These are phyloP conservation scores for Plodia interpunctella DNA, from an alignment of 1,140 invertebrate species.

Conservation along the genomic window DNA sequence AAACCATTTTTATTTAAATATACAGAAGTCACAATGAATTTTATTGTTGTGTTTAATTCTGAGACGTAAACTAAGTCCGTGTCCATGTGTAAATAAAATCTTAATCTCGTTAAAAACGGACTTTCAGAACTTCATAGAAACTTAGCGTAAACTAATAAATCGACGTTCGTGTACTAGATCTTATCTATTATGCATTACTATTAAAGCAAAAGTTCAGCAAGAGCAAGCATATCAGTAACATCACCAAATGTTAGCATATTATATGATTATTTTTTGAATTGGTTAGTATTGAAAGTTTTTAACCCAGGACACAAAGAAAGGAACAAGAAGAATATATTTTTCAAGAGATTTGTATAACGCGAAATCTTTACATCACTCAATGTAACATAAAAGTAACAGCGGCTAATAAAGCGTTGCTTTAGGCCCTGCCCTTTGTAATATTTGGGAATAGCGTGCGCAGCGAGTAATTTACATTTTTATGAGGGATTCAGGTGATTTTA, in stretches of 20 bases:
- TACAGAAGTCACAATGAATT: neutral
- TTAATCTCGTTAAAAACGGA: no score
- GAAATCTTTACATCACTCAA: constrained; percentile 25
- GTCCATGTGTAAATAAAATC: no score
- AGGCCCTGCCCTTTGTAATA: constrained; percentile 18
- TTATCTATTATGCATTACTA: no score
- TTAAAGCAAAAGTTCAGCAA: no score
- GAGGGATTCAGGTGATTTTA: constrained; percentile 22
- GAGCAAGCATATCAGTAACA: no score
- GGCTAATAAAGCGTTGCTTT: constrained; percentile 24
- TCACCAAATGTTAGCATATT: no score
- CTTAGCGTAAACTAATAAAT: no score
- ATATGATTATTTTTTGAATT: no score
- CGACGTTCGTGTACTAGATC: no score
- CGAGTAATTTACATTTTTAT: constrained; percentile 25
- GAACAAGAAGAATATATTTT: neutral
- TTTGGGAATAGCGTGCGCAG: constrained; percentile 14
- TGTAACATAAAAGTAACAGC: constrained; percentile 23
- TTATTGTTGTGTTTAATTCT: constrained; percentile 10
- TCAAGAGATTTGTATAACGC: constrained; percentile 18
- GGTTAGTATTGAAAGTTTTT: no score
- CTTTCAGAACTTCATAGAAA: neutral
- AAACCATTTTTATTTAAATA: constrained; percentile 6
- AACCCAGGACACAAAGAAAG: neutral
- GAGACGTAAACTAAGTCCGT: neutral